Conservation (phyloP, 2,797 vertebrate species). For the Anisognathus igniventris region DNA sequence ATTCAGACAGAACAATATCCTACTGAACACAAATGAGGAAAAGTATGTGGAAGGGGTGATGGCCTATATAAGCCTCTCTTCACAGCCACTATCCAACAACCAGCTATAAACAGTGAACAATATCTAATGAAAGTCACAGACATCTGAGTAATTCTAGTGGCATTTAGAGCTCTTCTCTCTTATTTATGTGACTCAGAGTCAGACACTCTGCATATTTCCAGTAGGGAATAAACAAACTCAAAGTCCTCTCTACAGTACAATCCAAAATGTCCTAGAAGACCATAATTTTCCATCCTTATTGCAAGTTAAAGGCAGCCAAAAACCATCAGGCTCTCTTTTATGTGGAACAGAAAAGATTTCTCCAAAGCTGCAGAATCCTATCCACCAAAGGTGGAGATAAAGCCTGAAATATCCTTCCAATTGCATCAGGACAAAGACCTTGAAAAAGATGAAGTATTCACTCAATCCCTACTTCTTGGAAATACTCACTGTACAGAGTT, state of each 20-base stretch:
- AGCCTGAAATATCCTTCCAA: not conserved
- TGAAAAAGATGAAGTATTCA: not conserved
- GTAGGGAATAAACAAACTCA: constrained; percentile 58
- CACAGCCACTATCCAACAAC: not conserved
- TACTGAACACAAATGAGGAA: not conserved
- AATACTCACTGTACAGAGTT: not conserved
- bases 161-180: constrained; percentile 38
- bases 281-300: constrained; percentile 40
- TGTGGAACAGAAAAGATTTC: not conserved
- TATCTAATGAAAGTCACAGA: constrained; percentile 61
- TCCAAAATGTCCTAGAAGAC: constrained; percentile 47
- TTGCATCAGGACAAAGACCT: not conserved
- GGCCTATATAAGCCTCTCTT: constrained; percentile 31
- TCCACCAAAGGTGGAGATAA: not conserved
- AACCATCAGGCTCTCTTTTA: not conserved
- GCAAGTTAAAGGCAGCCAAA: constrained; percentile 52
- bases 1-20: not conserved
- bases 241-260: constrained; percentile 37
- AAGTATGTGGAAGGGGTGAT: not conserved
- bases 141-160: constrained; percentile 71
- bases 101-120: constrained; percentile 60
- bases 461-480: not conserved
- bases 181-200: constrained; percentile 67
- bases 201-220: constrained; percentile 33
- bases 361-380: not conserved